phyloP scores from a whole-genome alignment of 2,888 invertebrate species.

The Drosophila maculinotata region DNA sequence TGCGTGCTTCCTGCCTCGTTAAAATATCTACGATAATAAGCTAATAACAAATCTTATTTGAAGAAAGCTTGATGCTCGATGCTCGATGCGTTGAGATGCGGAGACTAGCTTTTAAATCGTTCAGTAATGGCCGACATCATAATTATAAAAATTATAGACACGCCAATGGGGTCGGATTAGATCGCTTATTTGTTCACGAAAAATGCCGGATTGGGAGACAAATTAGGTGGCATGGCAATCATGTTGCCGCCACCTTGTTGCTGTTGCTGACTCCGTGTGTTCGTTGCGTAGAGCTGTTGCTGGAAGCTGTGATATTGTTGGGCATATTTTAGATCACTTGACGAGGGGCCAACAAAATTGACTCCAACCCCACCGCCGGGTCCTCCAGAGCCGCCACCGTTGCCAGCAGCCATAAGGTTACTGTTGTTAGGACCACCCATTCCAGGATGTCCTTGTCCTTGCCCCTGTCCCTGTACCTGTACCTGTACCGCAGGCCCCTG shows the following conservation, averaged over 20 bases:
- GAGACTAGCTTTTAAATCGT: conserved; percentile 49
- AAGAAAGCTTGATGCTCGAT: conserved; percentile 14
- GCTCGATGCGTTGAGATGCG: conserved; percentile 23
- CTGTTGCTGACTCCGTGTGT: conserved; percentile 88
- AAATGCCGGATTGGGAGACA: conserved; percentile 84
- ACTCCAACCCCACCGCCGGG: conserved; percentile 62
- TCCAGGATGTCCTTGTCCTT: conserved; percentile 49
- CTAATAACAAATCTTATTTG: conserved; percentile 34
- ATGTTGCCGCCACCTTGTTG: conserved; percentile 61
- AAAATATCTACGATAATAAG: conserved; percentile 35
- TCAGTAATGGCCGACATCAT: conserved; percentile 1
- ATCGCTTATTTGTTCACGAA: conserved; percentile 82
- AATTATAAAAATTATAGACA: too few relatives aligned
- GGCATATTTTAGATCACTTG: conserved; percentile 96
- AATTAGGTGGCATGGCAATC: conserved; percentile 72
- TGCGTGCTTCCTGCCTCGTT: conserved; percentile 1
- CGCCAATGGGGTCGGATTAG: not conserved
- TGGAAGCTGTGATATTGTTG: conserved; percentile 98
- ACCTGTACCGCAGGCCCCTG: conserved; percentile 53
- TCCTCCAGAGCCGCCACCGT: conserved; percentile 10
- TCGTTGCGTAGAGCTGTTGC: conserved; percentile 96
- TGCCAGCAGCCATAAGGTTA: conserved; percentile 31
- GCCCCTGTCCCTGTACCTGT: conserved; percentile 39
- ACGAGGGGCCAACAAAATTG: conserved; percentile 92
- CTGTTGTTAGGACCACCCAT: conserved; percentile 48